These are phyloP conservation scores for Eupelmus urozonus DNA, from an alignment of 2,888 invertebrate genomes.

Conservation along the genomic window DNA sequence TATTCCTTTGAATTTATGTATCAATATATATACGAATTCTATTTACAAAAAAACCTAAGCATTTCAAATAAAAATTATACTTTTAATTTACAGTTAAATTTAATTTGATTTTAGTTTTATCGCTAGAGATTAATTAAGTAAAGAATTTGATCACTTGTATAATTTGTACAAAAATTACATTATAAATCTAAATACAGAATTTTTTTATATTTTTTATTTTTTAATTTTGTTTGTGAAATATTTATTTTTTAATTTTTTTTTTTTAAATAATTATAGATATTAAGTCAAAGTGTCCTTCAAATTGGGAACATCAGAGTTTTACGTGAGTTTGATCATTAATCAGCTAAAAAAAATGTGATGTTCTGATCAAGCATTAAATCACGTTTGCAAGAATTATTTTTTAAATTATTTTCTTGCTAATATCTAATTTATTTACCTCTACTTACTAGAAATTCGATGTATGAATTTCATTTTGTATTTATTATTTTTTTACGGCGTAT, in stretches of 20 bases:
- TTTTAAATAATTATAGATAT: slow-evolving; percentile 39
- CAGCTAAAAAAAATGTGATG: slow-evolving; percentile 29
- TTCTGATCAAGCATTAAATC: slow-evolving; percentile 34
- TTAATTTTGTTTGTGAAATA: slow-evolving; percentile 45
- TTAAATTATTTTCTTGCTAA: neutral
- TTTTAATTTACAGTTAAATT: neutral
- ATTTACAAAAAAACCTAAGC: slow-evolving; percentile 25
- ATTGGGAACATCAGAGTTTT: slow-evolving; percentile 13
- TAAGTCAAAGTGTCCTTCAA: slow-evolving; percentile 15
- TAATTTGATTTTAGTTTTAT: slow-evolving; percentile 18
- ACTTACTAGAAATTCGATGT: neutral
- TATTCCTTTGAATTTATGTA: slow-evolving; percentile 2
- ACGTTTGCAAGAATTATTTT: neutral
- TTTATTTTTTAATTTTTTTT: slow-evolving; percentile 48
- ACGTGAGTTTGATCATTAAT: slow-evolving; percentile 29
- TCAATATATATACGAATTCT: slow-evolving; percentile 16
- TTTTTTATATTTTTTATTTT: slow-evolving; percentile 50
- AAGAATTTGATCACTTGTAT: slow-evolving; percentile 22
- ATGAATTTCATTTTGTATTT: slow-evolving; percentile 27
- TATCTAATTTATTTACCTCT: neutral
- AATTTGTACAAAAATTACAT: too few species aligned
- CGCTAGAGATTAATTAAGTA: slow-evolving; percentile 10
- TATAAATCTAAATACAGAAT: slow-evolving; percentile 19
- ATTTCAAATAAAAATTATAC: slow-evolving; percentile 2
- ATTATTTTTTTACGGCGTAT: neutral